Percentiles rank a stretch among this genome's conserved stretches.
phyloP scores from a whole-genome alignment of 1,140 invertebrate species.

The Arion vulgaris region DNA sequence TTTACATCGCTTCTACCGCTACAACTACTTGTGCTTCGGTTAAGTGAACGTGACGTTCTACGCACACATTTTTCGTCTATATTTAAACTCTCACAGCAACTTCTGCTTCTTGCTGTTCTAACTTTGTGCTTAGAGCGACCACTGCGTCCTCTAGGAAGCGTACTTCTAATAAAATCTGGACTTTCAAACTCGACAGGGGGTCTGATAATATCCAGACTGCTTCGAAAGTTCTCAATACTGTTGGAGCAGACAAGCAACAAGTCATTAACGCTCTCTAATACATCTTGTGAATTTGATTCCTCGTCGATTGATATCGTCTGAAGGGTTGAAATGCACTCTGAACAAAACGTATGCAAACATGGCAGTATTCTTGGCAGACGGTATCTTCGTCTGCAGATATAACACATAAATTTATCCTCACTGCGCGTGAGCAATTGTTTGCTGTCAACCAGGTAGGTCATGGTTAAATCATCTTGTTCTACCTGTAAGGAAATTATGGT shows the following conservation, averaged over 20 bases:
- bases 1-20: neutral
- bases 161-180: neutral
- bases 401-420: conserved; percentile 24
- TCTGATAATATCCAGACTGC: neutral
- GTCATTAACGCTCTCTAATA: neutral
- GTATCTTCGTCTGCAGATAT: conserved; percentile 35
- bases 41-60: neutral
- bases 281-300: neutral
- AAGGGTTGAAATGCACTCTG: conserved; percentile 38
- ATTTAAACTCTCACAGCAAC: neutral
- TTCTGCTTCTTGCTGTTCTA: neutral
- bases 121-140: neutral
- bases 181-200: neutral
- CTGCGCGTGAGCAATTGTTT: neutral
- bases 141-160: neutral
- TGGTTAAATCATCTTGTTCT: too few relatives aligned
- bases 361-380: conserved; percentile 42
- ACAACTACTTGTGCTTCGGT: neutral
- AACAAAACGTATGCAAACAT: conserved; percentile 48
- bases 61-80: neutral
- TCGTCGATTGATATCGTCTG: conserved; percentile 39
- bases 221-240: neutral
- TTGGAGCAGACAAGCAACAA: neutral
- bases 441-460: too few relatives aligned
- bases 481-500: too few relatives aligned